Evolutionary conservation across 2,113 vertebrate species (phyloP).

Genomic region (Ptychochromis oligacanthus): DNA sequence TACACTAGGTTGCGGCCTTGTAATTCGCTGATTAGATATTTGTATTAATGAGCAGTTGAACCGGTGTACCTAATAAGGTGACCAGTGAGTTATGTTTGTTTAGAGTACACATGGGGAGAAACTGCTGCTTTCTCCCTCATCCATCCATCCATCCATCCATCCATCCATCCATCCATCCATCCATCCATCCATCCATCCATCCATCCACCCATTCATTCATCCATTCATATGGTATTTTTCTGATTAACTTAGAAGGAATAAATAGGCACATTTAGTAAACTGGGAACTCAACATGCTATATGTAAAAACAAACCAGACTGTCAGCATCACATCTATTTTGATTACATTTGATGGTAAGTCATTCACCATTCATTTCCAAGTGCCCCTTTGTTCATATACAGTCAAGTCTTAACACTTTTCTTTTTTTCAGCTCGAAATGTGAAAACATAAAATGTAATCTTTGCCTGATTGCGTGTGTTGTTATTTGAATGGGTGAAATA

Average conservation of each 20-base stretch:
- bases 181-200: neutral
- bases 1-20: neutral
- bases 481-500: neutral
- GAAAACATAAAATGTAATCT: neutral
- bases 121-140: neutral
- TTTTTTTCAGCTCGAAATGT: neutral
- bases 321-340: neutral
- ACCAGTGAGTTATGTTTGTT: neutral
- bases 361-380: neutral
- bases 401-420: neutral
- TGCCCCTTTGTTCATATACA: neutral
- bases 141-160: neutral
- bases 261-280: neutral
- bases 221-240: neutral
- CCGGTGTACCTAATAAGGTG: neutral
- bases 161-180: constrained; percentile 8
- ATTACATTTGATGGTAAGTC: neutral
- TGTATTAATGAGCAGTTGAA: neutral
- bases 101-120: neutral
- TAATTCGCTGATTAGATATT: neutral
- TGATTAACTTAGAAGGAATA: neutral
- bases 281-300: neutral
- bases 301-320: neutral
- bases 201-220: constrained; percentile 7
- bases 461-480: neutral